Evolutionary conservation across 1,140 invertebrate genomes (phyloP).

Genomic region (Aradophagus sp.): DNA sequence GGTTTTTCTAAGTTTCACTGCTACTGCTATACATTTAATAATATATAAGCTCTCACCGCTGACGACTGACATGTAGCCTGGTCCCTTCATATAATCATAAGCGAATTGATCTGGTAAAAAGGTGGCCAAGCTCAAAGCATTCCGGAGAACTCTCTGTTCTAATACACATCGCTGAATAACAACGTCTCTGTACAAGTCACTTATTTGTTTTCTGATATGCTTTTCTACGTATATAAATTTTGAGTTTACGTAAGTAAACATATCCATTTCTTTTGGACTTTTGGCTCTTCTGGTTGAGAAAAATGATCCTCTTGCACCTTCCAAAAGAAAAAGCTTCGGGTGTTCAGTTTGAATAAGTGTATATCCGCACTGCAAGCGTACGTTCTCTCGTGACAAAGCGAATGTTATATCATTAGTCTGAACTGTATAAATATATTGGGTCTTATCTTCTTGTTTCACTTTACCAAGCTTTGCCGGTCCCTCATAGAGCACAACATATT

Average conservation of each 20-base stretch:
- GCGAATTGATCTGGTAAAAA: neutral
- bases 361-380: neutral
- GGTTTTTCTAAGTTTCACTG: no score
- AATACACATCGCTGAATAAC: constrained; percentile 5
- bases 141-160: constrained; percentile 5
- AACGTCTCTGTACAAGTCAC: constrained; percentile 1
- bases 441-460: neutral
- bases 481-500: constrained; percentile 1
- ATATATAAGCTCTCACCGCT: no score
- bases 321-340: constrained; percentile 1
- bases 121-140: neutral
- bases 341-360: neutral
- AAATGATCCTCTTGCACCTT: neutral
- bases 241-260: constrained; percentile 4
- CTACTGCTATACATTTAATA: no score
- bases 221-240: constrained; percentile 3
- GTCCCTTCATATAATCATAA: constrained; percentile 3
- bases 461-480: neutral
- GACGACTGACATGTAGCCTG: neutral
- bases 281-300: neutral
- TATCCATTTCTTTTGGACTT: neutral
- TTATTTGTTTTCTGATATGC: neutral
- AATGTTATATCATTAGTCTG: constrained; percentile 1
- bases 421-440: neutral
- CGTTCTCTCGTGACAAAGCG: neutral